These are phyloP conservation scores for Chrysolina oricalcia DNA, from an alignment of 2,888 invertebrate genomes.

Conservation along the genomic window DNA sequence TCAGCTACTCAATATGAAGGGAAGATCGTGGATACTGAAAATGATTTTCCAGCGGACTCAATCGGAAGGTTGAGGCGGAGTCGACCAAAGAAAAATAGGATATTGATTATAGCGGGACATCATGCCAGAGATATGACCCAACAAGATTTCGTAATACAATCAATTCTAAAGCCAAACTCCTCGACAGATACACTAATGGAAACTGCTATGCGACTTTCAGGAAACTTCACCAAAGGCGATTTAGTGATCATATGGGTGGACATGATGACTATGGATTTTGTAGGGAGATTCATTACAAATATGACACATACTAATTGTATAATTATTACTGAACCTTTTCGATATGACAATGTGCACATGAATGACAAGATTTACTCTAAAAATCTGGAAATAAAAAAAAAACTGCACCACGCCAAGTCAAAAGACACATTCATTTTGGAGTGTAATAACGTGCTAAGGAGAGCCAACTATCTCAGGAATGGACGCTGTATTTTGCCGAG, in stretches of 20 bases:
- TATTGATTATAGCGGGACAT: too few species aligned
- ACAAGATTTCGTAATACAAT: slow-evolving; percentile 9
- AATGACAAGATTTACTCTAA: too few species aligned
- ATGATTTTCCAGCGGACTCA: too few species aligned
- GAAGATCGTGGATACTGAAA: too few species aligned
- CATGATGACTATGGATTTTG: neutral
- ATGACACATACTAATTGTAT: slow-evolving; percentile 16
- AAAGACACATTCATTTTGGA: neutral
- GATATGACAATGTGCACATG: too few species aligned
- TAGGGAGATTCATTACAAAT: slow-evolving; percentile 2
- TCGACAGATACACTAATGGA: neutral
- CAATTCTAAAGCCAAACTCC: slow-evolving; percentile 23
- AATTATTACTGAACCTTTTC: too few species aligned
- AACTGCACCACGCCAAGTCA: too few species aligned
- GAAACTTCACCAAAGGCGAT: slow-evolving; percentile 14
- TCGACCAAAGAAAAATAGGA: too few species aligned
- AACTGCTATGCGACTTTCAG: neutral
- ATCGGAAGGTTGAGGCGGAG: too few species aligned
- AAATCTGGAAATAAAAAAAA: too few species aligned
- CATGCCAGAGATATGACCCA: neutral
- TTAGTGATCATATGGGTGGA: slow-evolving; percentile 20
- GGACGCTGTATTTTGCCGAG: neutral
- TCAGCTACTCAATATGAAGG: too few species aligned
- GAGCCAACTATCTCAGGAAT: neutral
- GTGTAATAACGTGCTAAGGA: neutral